phyloP scores from a whole-genome alignment of 2,797 vertebrate genomes.

The Streptopelia turtur region DNA sequence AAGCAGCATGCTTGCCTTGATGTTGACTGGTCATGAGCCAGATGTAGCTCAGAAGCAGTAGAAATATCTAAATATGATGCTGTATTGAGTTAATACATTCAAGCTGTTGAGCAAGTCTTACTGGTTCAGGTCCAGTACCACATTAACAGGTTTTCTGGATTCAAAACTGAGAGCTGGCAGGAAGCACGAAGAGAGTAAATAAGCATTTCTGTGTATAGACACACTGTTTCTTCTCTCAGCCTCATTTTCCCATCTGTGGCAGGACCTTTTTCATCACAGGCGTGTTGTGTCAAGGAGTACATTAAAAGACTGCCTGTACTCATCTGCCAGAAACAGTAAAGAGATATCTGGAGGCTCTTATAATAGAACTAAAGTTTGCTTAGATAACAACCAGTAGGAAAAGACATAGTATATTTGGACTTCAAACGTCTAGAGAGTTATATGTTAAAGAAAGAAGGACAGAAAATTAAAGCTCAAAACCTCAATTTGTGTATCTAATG shows the following conservation, averaged over 20 bases:
- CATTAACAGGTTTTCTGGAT: background rate
- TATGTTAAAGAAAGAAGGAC: background rate
- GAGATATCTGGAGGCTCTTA: background rate
- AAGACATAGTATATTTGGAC: conserved; percentile 22
- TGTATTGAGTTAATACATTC: background rate
- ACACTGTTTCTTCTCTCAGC: background rate
- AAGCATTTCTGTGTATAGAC: background rate
- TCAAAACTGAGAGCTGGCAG: background rate
- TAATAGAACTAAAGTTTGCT: background rate
- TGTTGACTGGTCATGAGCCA: background rate
- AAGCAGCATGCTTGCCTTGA: background rate
- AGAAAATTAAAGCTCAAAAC: background rate
- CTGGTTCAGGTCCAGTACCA: background rate
- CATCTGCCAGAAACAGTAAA: conserved; percentile 6
- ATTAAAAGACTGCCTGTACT: conserved; percentile 30
- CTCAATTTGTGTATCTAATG: background rate
- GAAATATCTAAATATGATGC: background rate
- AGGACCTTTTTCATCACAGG: background rate
- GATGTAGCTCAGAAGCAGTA: background rate
- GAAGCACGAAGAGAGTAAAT: background rate
- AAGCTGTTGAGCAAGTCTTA: background rate
- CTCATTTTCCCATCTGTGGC: conserved; percentile 13
- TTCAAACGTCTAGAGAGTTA: background rate
- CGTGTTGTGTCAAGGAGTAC: background rate
- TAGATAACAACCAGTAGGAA: conserved; percentile 31